Evolutionary conservation across 2,797 vertebrate genomes (phyloP), one percentile per base, ranked within the genome.

Genomic region (Simalia tracyae): DNA sequence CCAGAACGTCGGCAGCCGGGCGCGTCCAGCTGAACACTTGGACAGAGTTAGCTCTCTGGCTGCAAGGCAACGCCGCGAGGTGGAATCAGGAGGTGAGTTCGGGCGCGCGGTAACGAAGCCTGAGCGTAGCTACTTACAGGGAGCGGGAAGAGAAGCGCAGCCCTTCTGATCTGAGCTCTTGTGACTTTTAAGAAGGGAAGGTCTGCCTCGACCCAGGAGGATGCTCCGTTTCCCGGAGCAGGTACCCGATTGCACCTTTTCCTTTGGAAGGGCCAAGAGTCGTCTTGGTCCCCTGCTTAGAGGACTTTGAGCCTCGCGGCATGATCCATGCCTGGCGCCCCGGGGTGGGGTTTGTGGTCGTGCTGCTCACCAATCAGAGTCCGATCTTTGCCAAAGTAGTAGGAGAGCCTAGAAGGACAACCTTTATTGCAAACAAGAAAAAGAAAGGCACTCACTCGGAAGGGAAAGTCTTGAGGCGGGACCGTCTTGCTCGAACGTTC

Each of bases 81-180:
- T 93, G 97, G 84, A 96, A 72, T 93, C 26, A 89, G 0, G 93
- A 97, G 98, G 98, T 98, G 95, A 95, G 97, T 97, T 56, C 15
- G 54, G 14, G 8, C 5, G 61, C 46, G 57, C 19, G 26, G 10
- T 24, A 7, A 36, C 6, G 5, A 15, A 61, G 56, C 15, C 10
- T 5, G 17, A 60, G 26, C 7, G 22, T 14, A 42, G 11, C 1
- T 63, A 1, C 28, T 19, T 0, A 26, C 10, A 0, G 3, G 17
- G 46, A 5, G 11, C 63, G 11, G 57, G 8, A 12, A 0, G 42
- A 9, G 31, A n/a, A 66, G 64, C 4, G 36, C 28, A 12, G 15
- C 14, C 19, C 31, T 11, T 56, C 61, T 31, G n/a, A 19, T 7
- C 3, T 61, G 54, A 36, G 31, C 57, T 46, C 28, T 28, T n/a